Evolutionary conservation across 2,113 vertebrate species (phyloP), one percentile per base, ranked within the genome.

Genomic region (Coturnix japonica): DNA sequence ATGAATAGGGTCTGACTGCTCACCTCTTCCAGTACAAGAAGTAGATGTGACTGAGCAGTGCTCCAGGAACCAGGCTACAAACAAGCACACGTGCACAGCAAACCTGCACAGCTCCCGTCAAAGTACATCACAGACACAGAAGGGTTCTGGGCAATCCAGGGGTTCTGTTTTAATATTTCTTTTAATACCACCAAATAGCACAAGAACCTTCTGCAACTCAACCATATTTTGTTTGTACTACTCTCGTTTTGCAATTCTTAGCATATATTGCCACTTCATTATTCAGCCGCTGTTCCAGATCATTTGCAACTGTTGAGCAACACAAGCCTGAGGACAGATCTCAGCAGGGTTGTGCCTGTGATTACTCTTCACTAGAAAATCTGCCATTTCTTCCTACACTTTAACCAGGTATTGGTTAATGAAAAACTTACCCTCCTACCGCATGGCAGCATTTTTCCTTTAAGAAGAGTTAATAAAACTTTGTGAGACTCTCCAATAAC

Each of bases 381-480:
- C 28, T 54, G 74, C 80, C 59, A 82, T 49, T 16, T 76, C 81
- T 81, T 87, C 71, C 84, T 53, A 59, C 4, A 9, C 59, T 76
- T 85, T 25, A 70, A 56, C n/a, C 37, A 89, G 54, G 33, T 73
- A 39, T 85, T 84, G 56, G 83, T 92, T 73, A 76, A 72, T 46
- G 39, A 49, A 46, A 93, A 79, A 76, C 51, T n/a, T 6, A 79
- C 0, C 0, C 23, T 78, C 47, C 26, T 72, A 51, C 66, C 75
- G 59, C 59, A 43, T 0, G 6, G 43, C 46, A 56, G 49, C 15
- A 89, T 6, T 57, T n/a, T 76, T 87, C 41, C 71, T 70, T 76
- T 28, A 69, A 65, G 54, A 35, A 65, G 28, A n/a, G 33, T 28
- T 75, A 71, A 77, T 19, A 43, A 89, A 31, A 70, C 41, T 76